A percentile compares a stretch with the other conserved stretches of the same genome.
These are phyloP conservation scores for Paramacrobiotus metropolitanus DNA, from an alignment of 1,140 invertebrate species.

Conservation along the genomic window DNA sequence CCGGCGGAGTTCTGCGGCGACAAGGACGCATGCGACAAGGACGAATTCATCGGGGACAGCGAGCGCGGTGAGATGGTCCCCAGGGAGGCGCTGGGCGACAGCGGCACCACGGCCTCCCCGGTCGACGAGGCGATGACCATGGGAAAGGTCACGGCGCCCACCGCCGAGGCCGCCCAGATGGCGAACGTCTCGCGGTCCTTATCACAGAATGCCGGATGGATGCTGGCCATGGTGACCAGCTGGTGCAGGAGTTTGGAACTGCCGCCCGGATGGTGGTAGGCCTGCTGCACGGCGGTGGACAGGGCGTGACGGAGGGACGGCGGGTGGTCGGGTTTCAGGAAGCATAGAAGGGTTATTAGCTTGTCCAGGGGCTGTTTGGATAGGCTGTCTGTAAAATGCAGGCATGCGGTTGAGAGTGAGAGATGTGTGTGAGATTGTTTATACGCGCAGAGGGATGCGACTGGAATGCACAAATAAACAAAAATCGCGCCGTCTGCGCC, in stretches of 20 bases:
- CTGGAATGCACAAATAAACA: no score
- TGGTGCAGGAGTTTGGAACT: no score
- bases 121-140: not conserved
- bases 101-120: not conserved
- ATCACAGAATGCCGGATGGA: not conserved
- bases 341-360: not conserved
- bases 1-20: no score
- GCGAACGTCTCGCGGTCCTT: not conserved
- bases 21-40: no score
- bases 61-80: not conserved
- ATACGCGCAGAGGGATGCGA: no score
- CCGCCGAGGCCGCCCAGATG: not conserved
- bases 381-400: no score
- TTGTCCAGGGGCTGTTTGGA: not conserved
- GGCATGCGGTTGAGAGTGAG: no score
- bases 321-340: not conserved
- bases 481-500: no score
- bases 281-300: not conserved
- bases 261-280: no score
- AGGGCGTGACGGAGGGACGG: not conserved
- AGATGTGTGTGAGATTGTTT: no score
- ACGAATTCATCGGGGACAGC: not conserved
- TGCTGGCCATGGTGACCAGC: not conserved
- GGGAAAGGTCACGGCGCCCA: not conserved
- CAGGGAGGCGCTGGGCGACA: not conserved